Base-by-base conservation (phyloP, 2,797 vertebrate genomes). In the Zonotrichia albicollis region DNA sequence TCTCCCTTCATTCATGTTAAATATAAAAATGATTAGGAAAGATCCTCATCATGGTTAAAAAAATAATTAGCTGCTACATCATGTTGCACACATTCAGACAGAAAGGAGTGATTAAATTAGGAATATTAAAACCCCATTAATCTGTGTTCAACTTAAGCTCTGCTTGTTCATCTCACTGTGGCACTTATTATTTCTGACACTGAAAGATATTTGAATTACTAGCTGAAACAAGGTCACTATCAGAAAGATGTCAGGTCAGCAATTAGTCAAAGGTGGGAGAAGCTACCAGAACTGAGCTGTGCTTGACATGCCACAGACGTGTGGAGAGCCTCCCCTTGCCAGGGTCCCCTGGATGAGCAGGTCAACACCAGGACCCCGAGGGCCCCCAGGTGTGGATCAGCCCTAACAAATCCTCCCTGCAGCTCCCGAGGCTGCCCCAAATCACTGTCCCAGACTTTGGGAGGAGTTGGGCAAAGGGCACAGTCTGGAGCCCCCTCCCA, bases 51-150 rank as follows among this genome's bases (percentile, higher is more conserved):
- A 98, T 97, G 98, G 98, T 98, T 98, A 98, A 98, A 98, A 98
- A 98, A 98, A 98, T 98, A 98, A 98, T 98, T 98, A 98, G 97
- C 98, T 98, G 97, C 98, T 98, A 97, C 98, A 97, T 98, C 98
- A 97, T 97, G 98, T 98, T 98, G 98, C 98, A 98, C 97, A 97
- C 96, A 95, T 97, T 95, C 96, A 90, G 92, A 98, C 98, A 98
- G 98, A 98, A 98, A 98, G 97, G 97, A 98, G 98, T 98, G 98
- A 99, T 99, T 98, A 98, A 98, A 99, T 99, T 97, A 98, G 97
- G 97, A 97, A 97, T 98, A 98, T 98, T 99, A 99, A 98, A 98
- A 98, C 97, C 98, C 98, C 98, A 98, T 99, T 99, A 99, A 98
- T 99, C 98, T 98, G 98, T 96, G 85, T 97, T 98, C 97, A 97